Evolutionary conservation across 1,140 invertebrate genomes (phyloP).

Genomic region (Parasteatoda tepidariorum): DNA sequence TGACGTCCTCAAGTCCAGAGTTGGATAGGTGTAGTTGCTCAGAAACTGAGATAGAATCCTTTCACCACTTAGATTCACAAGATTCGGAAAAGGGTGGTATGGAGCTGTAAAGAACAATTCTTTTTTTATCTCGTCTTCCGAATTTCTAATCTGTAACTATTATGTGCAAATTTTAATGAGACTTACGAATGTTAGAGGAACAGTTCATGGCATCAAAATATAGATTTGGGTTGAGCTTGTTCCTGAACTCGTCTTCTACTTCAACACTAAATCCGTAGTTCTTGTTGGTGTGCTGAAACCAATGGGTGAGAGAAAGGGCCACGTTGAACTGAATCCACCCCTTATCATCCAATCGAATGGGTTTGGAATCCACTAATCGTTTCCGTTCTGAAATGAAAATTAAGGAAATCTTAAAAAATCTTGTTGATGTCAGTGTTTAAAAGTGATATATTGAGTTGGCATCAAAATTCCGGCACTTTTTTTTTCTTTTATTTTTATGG

Average conservation of each 20-base stretch:
- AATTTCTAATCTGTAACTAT: neutral
- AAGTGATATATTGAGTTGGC: no score
- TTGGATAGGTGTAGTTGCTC: slow-evolving; percentile 62
- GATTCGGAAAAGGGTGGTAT: slow-evolving; percentile 60
- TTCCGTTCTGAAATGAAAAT: slow-evolving; percentile 60
- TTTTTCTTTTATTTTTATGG: no score
- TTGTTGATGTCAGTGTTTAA: no score
- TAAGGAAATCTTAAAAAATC: neutral
- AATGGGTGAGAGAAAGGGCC: slow-evolving; percentile 43
- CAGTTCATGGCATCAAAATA: slow-evolving; percentile 61
- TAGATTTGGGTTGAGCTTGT: slow-evolving; percentile 46
- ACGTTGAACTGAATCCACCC: slow-evolving; percentile 63
- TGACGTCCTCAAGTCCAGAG: slow-evolving; percentile 55
- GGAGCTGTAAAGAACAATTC: slow-evolving; percentile 16
- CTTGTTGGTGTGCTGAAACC: slow-evolving; percentile 57
- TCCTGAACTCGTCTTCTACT: slow-evolving; percentile 59
- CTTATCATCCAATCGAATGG: slow-evolving; percentile 40
- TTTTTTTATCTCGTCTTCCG: neutral
- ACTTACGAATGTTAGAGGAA: slow-evolving; percentile 52
- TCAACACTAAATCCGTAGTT: slow-evolving; percentile 63
- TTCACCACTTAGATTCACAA: slow-evolving; percentile 45
- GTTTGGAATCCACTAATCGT: slow-evolving; percentile 56
- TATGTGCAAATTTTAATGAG: neutral
- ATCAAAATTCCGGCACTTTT: no score
- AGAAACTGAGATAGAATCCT: slow-evolving; percentile 59